These are phyloP conservation scores for Apostichopus parvimensis DNA, from an alignment of 35 echinoderm and acorn worm species.

Conservation along the genomic window DNA sequence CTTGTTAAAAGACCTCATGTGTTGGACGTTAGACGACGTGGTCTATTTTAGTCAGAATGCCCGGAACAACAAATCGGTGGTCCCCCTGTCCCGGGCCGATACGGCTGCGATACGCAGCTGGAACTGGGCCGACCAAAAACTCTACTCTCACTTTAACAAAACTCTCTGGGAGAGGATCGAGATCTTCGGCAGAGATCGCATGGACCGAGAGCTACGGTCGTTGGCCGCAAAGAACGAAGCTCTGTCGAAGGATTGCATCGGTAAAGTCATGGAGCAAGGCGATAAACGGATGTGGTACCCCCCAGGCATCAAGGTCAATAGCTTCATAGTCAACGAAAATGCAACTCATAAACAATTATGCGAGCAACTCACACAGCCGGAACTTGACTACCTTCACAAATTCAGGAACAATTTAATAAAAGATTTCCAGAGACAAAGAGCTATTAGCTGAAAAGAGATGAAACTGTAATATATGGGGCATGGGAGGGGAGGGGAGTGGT, in stretches of 20 bases:
- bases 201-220: slow-evolving; percentile 50
- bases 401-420: slow-evolving; percentile 48
- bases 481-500: no score
- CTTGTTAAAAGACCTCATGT: slow-evolving; percentile 83
- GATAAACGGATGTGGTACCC: slow-evolving; percentile 75
- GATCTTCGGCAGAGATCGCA: slow-evolving; percentile 59
- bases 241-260: slow-evolving; percentile 56
- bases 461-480: no score
- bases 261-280: slow-evolving; percentile 15
- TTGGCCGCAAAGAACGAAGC: slow-evolving; percentile 40
- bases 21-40: slow-evolving; percentile 82
- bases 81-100: background rate
- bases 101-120: slow-evolving; percentile 52
- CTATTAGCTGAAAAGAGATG: no score
- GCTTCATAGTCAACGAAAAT: slow-evolving; percentile 60
- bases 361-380: slow-evolving; percentile 75
- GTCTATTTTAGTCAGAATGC: slow-evolving; percentile 73
- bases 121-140: slow-evolving; percentile 71
- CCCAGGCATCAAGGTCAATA: slow-evolving; percentile 61
- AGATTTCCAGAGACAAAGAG: background rate
- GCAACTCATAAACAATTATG: slow-evolving; percentile 65
- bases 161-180: slow-evolving; percentile 76
- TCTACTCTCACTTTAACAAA: slow-evolving; percentile 74
- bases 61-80: slow-evolving; percentile 58
- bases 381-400: slow-evolving; percentile 70